A percentile compares a stretch with the other conserved stretches of the same genome.
Evolutionary conservation across 2,797 vertebrate genomes (phyloP).

Genomic region (Hemitrygon akajei): DNA sequence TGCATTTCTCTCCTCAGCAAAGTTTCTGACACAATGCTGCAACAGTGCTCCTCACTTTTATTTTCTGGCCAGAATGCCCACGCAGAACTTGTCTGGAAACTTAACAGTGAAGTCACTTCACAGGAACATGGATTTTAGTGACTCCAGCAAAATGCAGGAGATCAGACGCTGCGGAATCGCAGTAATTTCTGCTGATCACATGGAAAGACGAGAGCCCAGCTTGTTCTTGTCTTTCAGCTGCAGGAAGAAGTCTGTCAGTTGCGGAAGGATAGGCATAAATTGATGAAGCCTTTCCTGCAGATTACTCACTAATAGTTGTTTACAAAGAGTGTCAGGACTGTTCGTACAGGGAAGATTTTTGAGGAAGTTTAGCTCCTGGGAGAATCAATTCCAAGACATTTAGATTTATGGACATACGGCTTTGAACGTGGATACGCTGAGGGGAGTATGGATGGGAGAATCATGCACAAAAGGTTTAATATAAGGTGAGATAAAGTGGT

Average conservation of each 20-base stretch:
- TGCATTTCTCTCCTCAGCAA: neutral
- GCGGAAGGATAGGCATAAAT: neutral
- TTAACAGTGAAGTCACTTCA: neutral
- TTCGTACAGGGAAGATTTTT: neutral
- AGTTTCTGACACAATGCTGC: neutral
- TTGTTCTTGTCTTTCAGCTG: neutral
- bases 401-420: neutral
- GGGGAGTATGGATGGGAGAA: neutral
- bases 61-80: neutral
- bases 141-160: neutral
- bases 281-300: conserved; percentile 17
- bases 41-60: too few relatives aligned
- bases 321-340: neutral
- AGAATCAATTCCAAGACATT: neutral
- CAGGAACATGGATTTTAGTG: neutral
- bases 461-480: neutral
- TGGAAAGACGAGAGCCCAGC: neutral
- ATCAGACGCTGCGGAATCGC: neutral
- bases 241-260: neutral
- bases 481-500: neutral
- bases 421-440: neutral
- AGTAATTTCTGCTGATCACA: neutral
- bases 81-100: neutral
- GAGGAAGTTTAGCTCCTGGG: neutral
- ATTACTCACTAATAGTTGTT: neutral